Evolutionary conservation across 2,797 vertebrate genomes (phyloP).

Genomic region (Anomalospiza imberbis): DNA sequence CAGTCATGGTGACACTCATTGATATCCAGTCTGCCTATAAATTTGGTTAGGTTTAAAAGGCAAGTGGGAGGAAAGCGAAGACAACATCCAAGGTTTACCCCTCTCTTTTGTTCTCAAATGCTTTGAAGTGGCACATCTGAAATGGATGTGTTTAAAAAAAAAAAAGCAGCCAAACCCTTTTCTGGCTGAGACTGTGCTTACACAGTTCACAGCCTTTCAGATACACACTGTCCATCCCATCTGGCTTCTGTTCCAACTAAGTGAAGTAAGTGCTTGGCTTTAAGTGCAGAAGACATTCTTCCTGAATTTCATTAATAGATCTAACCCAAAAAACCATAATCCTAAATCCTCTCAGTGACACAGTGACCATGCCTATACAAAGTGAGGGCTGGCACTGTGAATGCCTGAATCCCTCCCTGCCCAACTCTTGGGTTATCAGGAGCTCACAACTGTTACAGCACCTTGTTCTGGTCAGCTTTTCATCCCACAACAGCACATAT

Average conservation of each 20-base stretch:
- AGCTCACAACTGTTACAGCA: neutral
- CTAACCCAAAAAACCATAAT: neutral
- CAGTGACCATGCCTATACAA: neutral
- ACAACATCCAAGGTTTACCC: neutral
- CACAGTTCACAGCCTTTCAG: neutral
- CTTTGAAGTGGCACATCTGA: neutral
- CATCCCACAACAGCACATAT: neutral
- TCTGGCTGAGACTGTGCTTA: neutral
- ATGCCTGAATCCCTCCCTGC: neutral
- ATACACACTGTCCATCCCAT: neutral
- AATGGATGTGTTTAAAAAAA: neutral
- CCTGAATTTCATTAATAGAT: neutral
- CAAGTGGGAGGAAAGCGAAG: neutral
- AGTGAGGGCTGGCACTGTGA: neutral
- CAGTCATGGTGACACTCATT: neutral
- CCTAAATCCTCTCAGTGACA: neutral
- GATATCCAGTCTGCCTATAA: neutral
- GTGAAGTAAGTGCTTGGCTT: neutral
- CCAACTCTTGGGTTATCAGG: neutral
- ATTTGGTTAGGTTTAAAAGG: neutral
- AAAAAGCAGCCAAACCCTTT: neutral
- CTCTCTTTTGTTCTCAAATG: neutral
- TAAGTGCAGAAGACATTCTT: neutral
- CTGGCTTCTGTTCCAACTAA: neutral
- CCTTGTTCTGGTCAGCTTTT: neutral